Evolutionary conservation across 2,797 vertebrate genomes (phyloP).

Genomic region (Aselliscus stoliczkanus): DNA sequence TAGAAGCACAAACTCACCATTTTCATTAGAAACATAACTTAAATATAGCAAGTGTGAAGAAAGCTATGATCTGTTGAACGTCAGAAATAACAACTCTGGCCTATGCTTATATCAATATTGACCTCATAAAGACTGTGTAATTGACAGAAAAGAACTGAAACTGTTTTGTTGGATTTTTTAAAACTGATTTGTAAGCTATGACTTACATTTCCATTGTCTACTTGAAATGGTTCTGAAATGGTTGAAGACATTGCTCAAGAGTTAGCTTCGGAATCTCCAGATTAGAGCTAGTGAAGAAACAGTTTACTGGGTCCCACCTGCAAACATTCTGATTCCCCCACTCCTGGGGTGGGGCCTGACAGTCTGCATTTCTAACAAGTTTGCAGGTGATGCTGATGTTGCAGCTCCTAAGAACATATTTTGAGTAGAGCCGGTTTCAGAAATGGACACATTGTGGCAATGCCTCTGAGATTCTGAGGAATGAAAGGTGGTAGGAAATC

Average conservation of each 20-base stretch:
- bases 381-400: neutral
- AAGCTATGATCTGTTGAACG: slow-evolving; percentile 31
- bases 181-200: neutral
- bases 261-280: neutral
- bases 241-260: neutral
- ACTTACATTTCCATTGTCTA: neutral
- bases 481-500: neutral
- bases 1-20: slow-evolving; percentile 53
- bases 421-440: neutral
- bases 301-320: neutral
- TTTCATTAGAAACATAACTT: slow-evolving; percentile 52
- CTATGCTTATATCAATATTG: neutral
- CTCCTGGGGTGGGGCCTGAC: neutral
- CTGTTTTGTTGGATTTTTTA: neutral
- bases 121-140: slow-evolving; percentile 6
- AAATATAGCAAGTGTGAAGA: slow-evolving; percentile 4
- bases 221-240: neutral
- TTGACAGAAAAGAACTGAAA: neutral
- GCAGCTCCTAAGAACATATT: neutral
- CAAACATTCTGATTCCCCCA: neutral
- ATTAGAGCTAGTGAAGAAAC: neutral
- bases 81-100: slow-evolving; percentile 36
- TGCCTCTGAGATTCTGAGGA: neutral
- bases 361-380: neutral
- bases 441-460: fast-evolving